These are phyloP conservation scores for Rutpela maculata DNA, from an alignment of 2,888 invertebrate genomes.

Conservation along the genomic window DNA sequence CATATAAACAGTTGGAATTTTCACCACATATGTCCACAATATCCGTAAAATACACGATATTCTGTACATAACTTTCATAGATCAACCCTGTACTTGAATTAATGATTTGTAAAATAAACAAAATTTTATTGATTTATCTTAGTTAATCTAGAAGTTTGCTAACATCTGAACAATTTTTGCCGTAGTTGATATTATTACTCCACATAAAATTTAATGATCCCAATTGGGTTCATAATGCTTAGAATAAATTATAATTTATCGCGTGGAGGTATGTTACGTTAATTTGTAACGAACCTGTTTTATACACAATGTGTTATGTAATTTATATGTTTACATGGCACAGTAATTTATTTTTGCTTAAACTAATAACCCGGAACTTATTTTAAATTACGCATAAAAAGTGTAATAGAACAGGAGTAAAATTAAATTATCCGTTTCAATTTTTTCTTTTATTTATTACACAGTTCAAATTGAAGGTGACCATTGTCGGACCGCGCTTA, in stretches of 20 bases:
- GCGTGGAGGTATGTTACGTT: slow-evolving; percentile 29
- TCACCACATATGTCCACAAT: no score
- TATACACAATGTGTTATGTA: slow-evolving; percentile 34
- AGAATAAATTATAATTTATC: slow-evolving; percentile 17
- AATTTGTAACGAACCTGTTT: slow-evolving; percentile 36
- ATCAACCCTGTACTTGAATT: no score
- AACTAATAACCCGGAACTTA: slow-evolving; percentile 39
- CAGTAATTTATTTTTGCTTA: slow-evolving; percentile 33
- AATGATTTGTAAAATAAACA: no score
- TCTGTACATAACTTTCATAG: no score
- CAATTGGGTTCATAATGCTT: slow-evolving; percentile 15
- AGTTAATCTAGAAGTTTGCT: not conserved
- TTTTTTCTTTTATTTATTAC: slow-evolving; percentile 24
- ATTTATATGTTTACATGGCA: slow-evolving; percentile 35
- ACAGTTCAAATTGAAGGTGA: slow-evolving; percentile 32
- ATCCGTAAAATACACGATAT: no score
- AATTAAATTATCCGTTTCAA: slow-evolving; percentile 21
- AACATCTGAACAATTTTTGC: not conserved
- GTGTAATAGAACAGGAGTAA: slow-evolving; percentile 1
- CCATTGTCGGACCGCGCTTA: slow-evolving; percentile 3
- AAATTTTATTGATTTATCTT: no score
- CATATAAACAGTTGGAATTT: no score
- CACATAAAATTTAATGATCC: slow-evolving; percentile 28
- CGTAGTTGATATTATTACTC: slow-evolving; percentile 10
- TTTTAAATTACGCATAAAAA: slow-evolving; percentile 29